Evolutionary conservation across 30 jellyfish, hydroid and myxozoan genomes (phyloP).

Genomic region (Mastigias papua): DNA sequence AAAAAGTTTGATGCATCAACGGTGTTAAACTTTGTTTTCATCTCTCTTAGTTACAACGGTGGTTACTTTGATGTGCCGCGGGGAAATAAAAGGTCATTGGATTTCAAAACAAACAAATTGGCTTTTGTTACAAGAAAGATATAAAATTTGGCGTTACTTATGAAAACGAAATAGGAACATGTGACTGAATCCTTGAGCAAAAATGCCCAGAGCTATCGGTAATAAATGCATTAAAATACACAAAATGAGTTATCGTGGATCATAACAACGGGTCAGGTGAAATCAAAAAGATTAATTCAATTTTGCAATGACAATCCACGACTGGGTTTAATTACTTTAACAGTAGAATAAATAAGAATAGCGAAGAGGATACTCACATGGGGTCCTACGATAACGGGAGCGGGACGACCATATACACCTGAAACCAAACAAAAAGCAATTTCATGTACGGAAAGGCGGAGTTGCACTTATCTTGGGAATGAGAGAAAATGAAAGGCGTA

Average conservation of each 20-base stretch:
- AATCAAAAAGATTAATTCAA: constrained; percentile 35
- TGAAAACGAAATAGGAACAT: background rate
- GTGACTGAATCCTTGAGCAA: too few species aligned
- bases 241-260: background rate
- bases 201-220: too few species aligned
- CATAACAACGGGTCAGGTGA: constrained; percentile 48
- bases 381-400: constrained; percentile 99
- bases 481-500: background rate
- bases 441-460: background rate
- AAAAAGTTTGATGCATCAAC: background rate
- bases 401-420: constrained; percentile 99
- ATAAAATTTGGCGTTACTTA: background rate
- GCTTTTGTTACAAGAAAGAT: background rate
- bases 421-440: background rate
- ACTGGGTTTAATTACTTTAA: constrained; percentile 54
- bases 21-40: constrained; percentile 1
- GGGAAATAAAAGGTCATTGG: constrained; percentile 20
- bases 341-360: constrained; percentile 54
- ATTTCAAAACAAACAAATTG: background rate
- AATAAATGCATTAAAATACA: background rate
- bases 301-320: constrained; percentile 36
- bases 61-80: constrained; percentile 46
- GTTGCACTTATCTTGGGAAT: background rate
- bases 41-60: background rate
- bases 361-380: constrained; percentile 69